A percentile compares a stretch with the other conserved stretches of the same genome.
Evolutionary conservation across 37 sponge, comb jelly and placozoan genomes (phyloP).

Genomic region (Oopsacas minuta): DNA sequence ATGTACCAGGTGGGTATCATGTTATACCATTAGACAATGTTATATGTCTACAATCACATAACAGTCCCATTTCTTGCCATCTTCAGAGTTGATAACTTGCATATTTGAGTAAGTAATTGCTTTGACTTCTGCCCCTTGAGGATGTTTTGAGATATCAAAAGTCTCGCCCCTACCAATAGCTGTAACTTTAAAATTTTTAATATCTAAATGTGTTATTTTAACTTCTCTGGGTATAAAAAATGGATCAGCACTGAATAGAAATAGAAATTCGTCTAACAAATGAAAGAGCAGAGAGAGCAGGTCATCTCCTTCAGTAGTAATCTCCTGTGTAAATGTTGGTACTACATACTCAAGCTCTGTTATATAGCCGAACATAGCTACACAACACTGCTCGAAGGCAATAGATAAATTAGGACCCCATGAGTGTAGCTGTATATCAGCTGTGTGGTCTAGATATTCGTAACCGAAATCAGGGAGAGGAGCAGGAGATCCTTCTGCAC

Average conservation of each 20-base stretch:
- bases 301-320: slow-evolving; percentile 71
- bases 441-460: slow-evolving; percentile 69
- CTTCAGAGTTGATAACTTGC: slow-evolving; percentile 52
- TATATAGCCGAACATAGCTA: slow-evolving; percentile 91
- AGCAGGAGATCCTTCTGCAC: background rate
- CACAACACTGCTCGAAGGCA: slow-evolving; percentile 75
- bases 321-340: slow-evolving; percentile 28
- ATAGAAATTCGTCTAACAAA: slow-evolving; percentile 87
- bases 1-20: too few relatives aligned
- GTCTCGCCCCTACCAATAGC: slow-evolving; percentile 81
- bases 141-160: slow-evolving; percentile 83
- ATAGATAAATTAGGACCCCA: slow-evolving; percentile 62
- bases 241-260: slow-evolving; percentile 86
- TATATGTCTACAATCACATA: slow-evolving; percentile 93
- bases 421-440: slow-evolving; percentile 62
- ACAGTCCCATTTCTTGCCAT: slow-evolving; percentile 47
- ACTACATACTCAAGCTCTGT: slow-evolving; percentile 67
- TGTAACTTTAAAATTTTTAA: slow-evolving; percentile 58
- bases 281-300: slow-evolving; percentile 78
- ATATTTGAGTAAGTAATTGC: slow-evolving; percentile 97
- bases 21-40: too few relatives aligned
- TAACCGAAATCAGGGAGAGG: background rate
- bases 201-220: slow-evolving; percentile 77
- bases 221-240: slow-evolving; percentile 81
- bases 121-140: slow-evolving; percentile 97